Base-by-base conservation (phyloP, 1,140 invertebrate genomes). In the Drosophila bocki region DNA sequence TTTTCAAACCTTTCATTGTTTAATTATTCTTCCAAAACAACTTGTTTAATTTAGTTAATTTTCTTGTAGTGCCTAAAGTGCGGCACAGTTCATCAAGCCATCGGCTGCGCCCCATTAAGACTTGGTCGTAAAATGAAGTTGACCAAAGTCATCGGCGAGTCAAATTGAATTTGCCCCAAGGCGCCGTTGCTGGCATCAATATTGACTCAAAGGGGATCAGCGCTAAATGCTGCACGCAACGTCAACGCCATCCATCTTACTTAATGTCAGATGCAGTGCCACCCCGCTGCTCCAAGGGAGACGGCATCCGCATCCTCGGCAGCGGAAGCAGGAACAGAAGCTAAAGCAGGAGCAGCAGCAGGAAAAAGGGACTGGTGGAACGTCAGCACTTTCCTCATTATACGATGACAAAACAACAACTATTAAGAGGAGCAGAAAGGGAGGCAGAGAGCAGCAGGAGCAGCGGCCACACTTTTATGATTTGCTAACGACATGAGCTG, bases 221-320 rank as follows among this genome's bases (percentile, higher is more conserved):
- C 78, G 75, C 78, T 88, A 90, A 87, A 90, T 85, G 81, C 79
- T 81, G 85, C 85, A 90, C 85, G 78, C 85, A 85, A 85, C 85
- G 67, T 59, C 81, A 84, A 81, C 64, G 85, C 70, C 81, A 88
- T 88, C 82, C 81, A 88, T 88, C 85, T 88, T 88, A 85, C 85
- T 88, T 88, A 88, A 90, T 88, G 85, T 88, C 85, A 84, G 74
- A 71, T 85, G 85, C 85, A 88, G 70, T 65, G 57, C 42, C 57
- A 32, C 39, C 61, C 75, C 74, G 69, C 61, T 26, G 61, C 82
- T 47, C 48, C 32, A 45, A 50, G 26, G 26, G 33, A 22, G 12
- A 11, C 53, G 33, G 33, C 57, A 39, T 51, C 33, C 48, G 26
- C 42, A 58, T 35, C 42, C 45, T 44, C 45, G 19, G 33, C 11